These are phyloP conservation scores for Poecilia wingei DNA, from an alignment of 2,797 vertebrate genomes.

Conservation along the genomic window DNA sequence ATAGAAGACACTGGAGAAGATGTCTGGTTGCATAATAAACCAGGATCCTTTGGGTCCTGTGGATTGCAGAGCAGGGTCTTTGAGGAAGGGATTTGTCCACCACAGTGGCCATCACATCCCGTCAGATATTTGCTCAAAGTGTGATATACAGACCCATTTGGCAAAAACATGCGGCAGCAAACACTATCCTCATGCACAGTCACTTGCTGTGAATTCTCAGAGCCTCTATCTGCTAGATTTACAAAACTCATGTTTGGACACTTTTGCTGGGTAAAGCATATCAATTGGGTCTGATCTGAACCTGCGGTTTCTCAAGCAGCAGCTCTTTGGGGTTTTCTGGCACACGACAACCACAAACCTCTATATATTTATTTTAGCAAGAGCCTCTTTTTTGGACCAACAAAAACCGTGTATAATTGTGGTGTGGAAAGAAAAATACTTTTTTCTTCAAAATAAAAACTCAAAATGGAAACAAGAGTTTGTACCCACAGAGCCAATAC, in stretches of 20 bases:
- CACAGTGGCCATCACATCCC: not conserved
- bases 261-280: not conserved
- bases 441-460: not conserved
- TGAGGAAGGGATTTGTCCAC: not conserved
- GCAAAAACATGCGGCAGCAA: not conserved
- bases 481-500: not conserved
- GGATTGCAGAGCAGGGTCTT: not conserved
- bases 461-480: not conserved
- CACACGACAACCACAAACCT: not conserved
- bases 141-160: not conserved
- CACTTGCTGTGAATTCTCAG: constrained; percentile 6
- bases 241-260: not conserved
- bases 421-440: not conserved
- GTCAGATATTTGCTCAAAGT: constrained; percentile 1
- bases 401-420: not conserved
- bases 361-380: not conserved
- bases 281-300: not conserved
- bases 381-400: not conserved
- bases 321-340: not conserved
- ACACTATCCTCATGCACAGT: not conserved
- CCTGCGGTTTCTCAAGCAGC: not conserved
- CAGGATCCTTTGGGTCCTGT: not conserved
- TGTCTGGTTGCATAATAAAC: not conserved
- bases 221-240: not conserved
- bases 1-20: not conserved